Percentiles rank a stretch among this genome's conserved stretches.
Evolutionary conservation across 2,797 vertebrate species (phyloP).

Genomic region (Spatula versicolor): DNA sequence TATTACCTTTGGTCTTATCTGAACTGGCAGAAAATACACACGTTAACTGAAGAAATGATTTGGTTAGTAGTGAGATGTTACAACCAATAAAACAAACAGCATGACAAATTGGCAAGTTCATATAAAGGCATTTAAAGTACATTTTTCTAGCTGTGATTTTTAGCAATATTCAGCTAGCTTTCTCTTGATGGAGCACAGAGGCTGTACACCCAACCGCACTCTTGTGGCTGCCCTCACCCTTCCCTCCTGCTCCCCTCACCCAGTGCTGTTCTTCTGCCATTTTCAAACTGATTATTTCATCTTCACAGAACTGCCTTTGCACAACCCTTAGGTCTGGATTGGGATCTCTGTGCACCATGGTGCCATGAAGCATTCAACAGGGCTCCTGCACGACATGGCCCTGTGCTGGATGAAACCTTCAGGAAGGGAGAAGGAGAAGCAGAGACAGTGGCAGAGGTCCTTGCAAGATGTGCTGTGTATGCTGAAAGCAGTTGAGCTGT

Average conservation of each 20-base stretch:
- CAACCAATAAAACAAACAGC: background rate
- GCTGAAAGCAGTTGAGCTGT: background rate
- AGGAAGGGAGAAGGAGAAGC: background rate
- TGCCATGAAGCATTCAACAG: rapidly evolving
- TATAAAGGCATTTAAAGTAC: background rate
- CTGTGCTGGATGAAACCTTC: background rate
- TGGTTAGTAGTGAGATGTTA: background rate
- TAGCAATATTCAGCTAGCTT: background rate
- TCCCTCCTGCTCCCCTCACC: rapidly evolving
- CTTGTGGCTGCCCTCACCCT: rapidly evolving
- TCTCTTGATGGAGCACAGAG: background rate
- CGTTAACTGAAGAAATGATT: background rate
- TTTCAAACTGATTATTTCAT: background rate
- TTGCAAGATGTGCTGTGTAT: background rate
- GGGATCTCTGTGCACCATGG: rapidly evolving
- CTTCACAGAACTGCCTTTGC: background rate
- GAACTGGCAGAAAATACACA: background rate
- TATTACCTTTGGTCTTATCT: background rate
- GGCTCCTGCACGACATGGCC: rapidly evolving
- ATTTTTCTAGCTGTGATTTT: background rate
- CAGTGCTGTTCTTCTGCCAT: background rate
- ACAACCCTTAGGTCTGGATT: background rate
- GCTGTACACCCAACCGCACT: background rate
- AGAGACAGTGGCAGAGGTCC: background rate
- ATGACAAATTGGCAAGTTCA: background rate